Conservation (phyloP, 2,888 invertebrate genomes). For the Rotaria magnacalcarata region DNA sequence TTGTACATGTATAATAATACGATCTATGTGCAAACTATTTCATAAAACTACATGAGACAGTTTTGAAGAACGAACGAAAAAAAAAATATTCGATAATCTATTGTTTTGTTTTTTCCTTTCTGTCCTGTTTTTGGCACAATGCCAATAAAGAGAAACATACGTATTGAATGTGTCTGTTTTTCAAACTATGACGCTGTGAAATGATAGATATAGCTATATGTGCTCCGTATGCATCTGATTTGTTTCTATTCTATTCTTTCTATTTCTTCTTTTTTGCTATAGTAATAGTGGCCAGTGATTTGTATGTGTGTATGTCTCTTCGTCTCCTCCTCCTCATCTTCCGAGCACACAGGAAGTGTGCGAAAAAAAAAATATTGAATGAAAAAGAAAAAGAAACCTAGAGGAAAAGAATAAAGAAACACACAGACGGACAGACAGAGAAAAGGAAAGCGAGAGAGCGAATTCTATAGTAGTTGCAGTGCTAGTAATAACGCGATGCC, state of each 20-base stretch:
- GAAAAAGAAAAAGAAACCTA: not conserved
- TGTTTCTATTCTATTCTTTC: not conserved
- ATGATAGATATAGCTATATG: not conserved
- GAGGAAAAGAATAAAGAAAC: not conserved
- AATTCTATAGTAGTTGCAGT: constrained; percentile 5
- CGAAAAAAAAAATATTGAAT: constrained; percentile 11
- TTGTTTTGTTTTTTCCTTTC: not conserved
- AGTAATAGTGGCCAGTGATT: not conserved
- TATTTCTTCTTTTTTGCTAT: not conserved
- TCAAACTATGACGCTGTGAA: not conserved
- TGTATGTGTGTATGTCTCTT: not conserved
- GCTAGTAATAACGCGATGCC: not conserved
- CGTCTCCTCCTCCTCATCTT: not conserved
- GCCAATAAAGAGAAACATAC: not conserved
- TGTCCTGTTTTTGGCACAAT: not conserved
- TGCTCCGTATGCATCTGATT: not conserved
- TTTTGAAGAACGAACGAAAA: not conserved
- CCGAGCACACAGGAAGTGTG: constrained; percentile 11
- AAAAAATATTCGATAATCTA: not conserved
- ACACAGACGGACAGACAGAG: not conserved
- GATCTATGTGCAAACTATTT: not conserved
- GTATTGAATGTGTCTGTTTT: not conserved
- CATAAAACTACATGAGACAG: not conserved
- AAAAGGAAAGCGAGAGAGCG: not conserved
- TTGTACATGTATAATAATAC: not conserved